phyloP scores from a whole-genome alignment of 2,113 vertebrate genomes.

The Peucedramus taeniatus region DNA sequence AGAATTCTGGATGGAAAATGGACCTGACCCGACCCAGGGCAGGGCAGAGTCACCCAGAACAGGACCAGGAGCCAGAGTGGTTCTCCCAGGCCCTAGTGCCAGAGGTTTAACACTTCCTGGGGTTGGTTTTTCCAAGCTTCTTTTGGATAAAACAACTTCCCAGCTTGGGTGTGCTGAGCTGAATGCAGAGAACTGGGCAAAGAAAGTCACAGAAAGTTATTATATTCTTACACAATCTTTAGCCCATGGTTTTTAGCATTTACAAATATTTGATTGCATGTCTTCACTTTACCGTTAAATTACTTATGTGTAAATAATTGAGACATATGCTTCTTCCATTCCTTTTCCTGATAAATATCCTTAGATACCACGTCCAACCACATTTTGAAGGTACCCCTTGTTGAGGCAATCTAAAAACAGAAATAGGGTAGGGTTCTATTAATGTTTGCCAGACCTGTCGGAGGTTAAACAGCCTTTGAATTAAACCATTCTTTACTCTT shows the following conservation, averaged over 20 bases:
- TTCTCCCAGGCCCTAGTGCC: accelerated
- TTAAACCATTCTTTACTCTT: constrained; percentile 68
- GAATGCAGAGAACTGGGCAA: not conserved
- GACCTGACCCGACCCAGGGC: not conserved
- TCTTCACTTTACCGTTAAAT: not conserved
- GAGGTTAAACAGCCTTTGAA: constrained; percentile 66
- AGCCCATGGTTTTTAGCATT: not conserved
- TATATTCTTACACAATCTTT: not conserved
- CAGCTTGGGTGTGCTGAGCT: not conserved
- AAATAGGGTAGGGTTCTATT: constrained; percentile 26
- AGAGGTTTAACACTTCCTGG: not conserved
- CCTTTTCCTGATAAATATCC: not conserved
- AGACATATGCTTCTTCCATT: not conserved
- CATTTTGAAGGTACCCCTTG: not conserved
- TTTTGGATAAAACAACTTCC: not conserved
- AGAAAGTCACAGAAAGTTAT: not conserved
- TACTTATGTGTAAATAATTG: not conserved
- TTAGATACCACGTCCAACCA: not conserved
- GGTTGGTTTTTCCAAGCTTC: not conserved
- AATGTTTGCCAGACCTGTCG: constrained; percentile 6
- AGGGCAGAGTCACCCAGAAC: not conserved
- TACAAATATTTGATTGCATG: not conserved
- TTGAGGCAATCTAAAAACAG: not conserved
- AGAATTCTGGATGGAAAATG: not conserved
- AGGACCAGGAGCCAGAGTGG: not conserved